phyloP scores from a whole-genome alignment of 2,797 vertebrate genomes.

The Poeciliopsis gracilis region DNA sequence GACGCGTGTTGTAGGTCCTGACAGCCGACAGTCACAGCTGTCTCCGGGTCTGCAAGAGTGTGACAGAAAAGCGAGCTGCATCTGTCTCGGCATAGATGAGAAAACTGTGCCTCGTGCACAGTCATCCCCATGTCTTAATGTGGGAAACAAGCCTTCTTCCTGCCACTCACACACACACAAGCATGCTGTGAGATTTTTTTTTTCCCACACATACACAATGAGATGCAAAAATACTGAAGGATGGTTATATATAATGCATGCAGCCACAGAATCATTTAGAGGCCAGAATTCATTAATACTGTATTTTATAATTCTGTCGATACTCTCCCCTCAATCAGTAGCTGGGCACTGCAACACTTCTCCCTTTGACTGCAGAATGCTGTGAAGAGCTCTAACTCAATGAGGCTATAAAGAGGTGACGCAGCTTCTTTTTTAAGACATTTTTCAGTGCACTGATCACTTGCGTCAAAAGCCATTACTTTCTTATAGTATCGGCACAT shows the following conservation, averaged over 20 bases:
- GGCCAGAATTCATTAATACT: slow-evolving; percentile 28
- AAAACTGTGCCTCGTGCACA: slow-evolving; percentile 24
- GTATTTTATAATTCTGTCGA: slow-evolving; percentile 33
- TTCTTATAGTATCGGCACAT: slow-evolving; percentile 66
- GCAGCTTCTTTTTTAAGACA: slow-evolving; percentile 51
- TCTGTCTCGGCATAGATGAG: slow-evolving; percentile 47
- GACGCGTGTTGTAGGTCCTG: slow-evolving; percentile 49
- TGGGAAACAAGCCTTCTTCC: not conserved
- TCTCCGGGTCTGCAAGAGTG: slow-evolving; percentile 37
- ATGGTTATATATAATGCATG: slow-evolving; percentile 25
- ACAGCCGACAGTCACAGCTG: slow-evolving; percentile 63
- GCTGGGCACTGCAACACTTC: not conserved
- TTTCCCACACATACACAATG: not conserved
- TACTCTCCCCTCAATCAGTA: slow-evolving; percentile 29
- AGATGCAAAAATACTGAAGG: slow-evolving; percentile 14
- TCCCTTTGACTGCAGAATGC: slow-evolving; percentile 32
- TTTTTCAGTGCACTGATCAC: slow-evolving; percentile 37
- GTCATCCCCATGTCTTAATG: slow-evolving; percentile 20
- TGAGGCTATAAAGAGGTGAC: slow-evolving; percentile 38
- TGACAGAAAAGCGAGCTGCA: slow-evolving; percentile 40
- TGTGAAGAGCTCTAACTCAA: slow-evolving; percentile 37
- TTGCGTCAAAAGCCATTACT: slow-evolving; percentile 65
- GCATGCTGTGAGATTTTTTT: not conserved
- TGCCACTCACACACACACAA: not conserved
- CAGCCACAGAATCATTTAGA: slow-evolving; percentile 25